Evolutionary conservation across 2,797 vertebrate species (phyloP), one percentile per base, ranked within the genome.

Genomic region (Arrhamphus sclerolepis): DNA sequence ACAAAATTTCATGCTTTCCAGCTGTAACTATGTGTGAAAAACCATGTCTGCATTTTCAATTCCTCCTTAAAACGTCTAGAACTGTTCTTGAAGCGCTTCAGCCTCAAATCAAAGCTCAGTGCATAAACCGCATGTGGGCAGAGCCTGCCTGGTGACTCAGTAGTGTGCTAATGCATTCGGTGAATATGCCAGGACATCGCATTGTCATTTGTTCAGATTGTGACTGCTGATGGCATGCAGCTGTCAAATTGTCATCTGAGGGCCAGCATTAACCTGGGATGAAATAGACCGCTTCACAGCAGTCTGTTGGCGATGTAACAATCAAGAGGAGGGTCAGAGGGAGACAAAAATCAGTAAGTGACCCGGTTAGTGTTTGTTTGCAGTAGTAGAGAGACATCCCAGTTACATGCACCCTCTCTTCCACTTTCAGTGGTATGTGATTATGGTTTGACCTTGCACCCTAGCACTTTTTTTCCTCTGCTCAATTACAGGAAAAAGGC

Each of bases 231-330:
- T 57, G 50, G 49, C 61, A 40, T 17, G 24, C 66, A 75, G 72
- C 70, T 74, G 72, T 69, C 66, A 55, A 28, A 61, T 39, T 58
- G 51, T n/a, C 53, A 62, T 59, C 34, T 38, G n/a, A 44, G n/a
- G 34, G 34, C 56, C 47, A 47, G 19, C 22, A 56, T 47, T 46
- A 47, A 56, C 9, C 31, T 42, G 39, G 20, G 28, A 22, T 46
- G 21, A 50, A 57, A 60, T 40, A 34, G 62, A 57, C 39, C 59
- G 21, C 50, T 70, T 62, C 14, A 24, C 28, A 70, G 17, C 40
- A 4, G 46, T 41, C 7, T 63, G 34, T 40, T 17, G 8, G 34
- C 8, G 11, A 10, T 4, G 21, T 31, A n/a, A 61, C 20, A 57
- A 62, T 20, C 21, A 16, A 40, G 56, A 48, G 20, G 46, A 40